A percentile compares a stretch with the other conserved stretches of the same genome.
These are phyloP conservation scores for Linurgus olivaceus DNA, from an alignment of 2,797 vertebrate species.

Conservation along the genomic window DNA sequence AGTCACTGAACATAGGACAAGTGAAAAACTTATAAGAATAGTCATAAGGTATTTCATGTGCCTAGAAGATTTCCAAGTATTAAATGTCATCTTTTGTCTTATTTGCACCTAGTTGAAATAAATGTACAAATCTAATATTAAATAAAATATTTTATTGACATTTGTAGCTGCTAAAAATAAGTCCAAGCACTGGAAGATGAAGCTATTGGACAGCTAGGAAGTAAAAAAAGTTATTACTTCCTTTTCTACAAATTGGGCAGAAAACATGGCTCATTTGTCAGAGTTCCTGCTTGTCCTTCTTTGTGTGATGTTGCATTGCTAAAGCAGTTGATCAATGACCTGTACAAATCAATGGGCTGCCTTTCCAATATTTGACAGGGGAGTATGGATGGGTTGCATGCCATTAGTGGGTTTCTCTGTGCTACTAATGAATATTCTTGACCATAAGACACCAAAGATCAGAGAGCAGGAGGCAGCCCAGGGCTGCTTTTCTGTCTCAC, in stretches of 20 bases:
- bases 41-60: background rate
- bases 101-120: background rate
- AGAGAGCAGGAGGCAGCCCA: background rate
- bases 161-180: background rate
- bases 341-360: constrained; percentile 53
- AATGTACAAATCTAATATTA: background rate
- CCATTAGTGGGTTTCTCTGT: background rate
- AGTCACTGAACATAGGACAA: background rate
- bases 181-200: background rate
- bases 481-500: background rate
- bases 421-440: constrained; percentile 6
- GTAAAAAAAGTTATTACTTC: background rate
- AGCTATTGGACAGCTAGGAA: background rate
- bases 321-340: constrained; percentile 40
- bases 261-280: background rate
- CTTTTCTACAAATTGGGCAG: background rate
- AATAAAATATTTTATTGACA: background rate
- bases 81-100: background rate
- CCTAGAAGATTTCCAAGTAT: background rate
- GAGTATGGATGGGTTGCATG: constrained; percentile 13
- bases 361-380: constrained; percentile 23
- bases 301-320: background rate
- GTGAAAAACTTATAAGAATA: background rate
- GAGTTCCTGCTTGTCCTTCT: constrained; percentile 19
- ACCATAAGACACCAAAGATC: background rate